Base-by-base conservation (phyloP, 2,888 invertebrate genomes). In the Ypsolopha scabrella region DNA sequence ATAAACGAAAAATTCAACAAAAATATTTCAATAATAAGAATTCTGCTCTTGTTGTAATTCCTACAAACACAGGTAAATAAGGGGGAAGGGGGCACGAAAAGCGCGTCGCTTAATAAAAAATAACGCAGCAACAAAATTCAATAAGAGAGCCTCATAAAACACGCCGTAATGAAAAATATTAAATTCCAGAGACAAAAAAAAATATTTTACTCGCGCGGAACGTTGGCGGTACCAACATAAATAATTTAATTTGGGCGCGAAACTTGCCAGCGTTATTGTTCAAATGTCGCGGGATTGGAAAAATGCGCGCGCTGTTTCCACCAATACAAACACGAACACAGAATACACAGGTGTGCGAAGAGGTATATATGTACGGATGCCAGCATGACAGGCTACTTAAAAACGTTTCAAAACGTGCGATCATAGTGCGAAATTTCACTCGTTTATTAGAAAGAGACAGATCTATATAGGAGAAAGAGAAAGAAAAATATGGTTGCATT, bases 111-210 rank as follows among this genome's bases (percentile, higher is more conserved):
- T 80, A 75, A 80, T 76, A 71, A 78, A 72, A 78, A 76, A 77
- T 76, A 80, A 79, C 75, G 71, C 64, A 65, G 60, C 68, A 62
- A 63, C 70, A 68, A 76, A 76, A 79, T 80, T 77, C 80, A 79
- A 80, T 80, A 77, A 79, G 68, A 70, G 64, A 57, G 65, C 57
- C 68, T 66, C 78, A 73, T 80, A 76, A 80, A 80, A 75, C 70
- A 74, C 67, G 72, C 66, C 69, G 67, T 77, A 75, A 80, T 76
- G 79, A 69, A 79, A 80, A 79, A 78, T 80, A 80, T 81, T 75
- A 80, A 79, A 81, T 80, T 80, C 76, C 76, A 64, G 64, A 72
- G 72, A 78, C 71, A 76, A 77, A 76, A 72, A 72, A 70, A 59
- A 52, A 70, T 68, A 70, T 72, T 70, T 68, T 67, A 68, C 71